Conservation (phyloP, 2,113 vertebrate species). For the Cinclus cinclus region DNA sequence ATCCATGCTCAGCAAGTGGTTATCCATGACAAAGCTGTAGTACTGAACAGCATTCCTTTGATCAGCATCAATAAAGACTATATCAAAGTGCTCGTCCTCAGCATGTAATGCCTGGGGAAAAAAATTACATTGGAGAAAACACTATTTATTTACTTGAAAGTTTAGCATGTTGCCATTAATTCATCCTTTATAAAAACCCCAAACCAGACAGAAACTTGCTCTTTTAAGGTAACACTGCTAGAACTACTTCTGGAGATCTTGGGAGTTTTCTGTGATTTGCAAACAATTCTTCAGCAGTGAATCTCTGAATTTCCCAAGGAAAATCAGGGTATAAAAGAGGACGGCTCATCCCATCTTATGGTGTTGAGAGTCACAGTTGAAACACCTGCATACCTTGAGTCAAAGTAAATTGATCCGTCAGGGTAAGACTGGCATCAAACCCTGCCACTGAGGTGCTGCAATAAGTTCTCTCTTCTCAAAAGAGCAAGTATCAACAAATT, state of each 20-base stretch:
- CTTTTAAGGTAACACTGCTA: not conserved
- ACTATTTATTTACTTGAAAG: conserved; percentile 51
- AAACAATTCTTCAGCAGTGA: not conserved
- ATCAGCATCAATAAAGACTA: conserved; percentile 84
- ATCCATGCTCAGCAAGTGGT: conserved; percentile 76
- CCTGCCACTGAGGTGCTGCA: not conserved
- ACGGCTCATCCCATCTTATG: not conserved
- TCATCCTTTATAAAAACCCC: not conserved
- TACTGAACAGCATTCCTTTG: conserved; percentile 81
- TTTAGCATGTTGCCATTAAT: conserved; percentile 5
- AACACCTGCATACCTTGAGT: not conserved
- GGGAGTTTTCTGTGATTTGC: not conserved
- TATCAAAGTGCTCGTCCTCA: conserved; percentile 80
- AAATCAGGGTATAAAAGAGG: not conserved
- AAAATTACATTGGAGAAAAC: conserved; percentile 44
- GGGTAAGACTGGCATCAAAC: not conserved
- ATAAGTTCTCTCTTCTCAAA: not conserved
- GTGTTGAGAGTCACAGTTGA: not conserved
- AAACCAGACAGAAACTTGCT: not conserved
- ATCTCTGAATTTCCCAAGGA: not conserved
- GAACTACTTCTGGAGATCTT: not conserved
- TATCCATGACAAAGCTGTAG: conserved; percentile 83
- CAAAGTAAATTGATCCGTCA: not conserved
- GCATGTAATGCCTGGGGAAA: conserved; percentile 73
- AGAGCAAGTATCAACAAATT: conserved; percentile 11